Conservation (phyloP, 2,888 invertebrate genomes). For the Ornithoptera priamus region DNA sequence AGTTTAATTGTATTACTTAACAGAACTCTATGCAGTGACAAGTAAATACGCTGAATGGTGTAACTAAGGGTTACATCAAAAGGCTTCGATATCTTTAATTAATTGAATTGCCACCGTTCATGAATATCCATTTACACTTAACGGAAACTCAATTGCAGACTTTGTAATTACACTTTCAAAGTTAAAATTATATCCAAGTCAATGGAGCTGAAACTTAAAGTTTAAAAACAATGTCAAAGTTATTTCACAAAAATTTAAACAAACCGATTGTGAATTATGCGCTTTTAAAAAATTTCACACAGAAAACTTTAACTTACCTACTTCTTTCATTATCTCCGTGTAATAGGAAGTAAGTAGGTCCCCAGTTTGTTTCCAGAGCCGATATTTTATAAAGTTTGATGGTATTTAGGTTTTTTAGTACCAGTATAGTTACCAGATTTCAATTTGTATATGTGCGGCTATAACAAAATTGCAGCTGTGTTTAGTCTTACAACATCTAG, state of each 20-base stretch:
- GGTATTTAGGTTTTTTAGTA: no score
- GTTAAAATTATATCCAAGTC: background rate
- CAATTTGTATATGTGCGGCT: no score
- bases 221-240: background rate
- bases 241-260: background rate
- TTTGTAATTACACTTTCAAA: background rate
- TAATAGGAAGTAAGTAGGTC: no score
- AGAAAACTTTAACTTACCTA: no score
- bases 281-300: background rate
- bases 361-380: no score
- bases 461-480: no score
- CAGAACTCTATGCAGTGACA: constrained; percentile 1
- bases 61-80: constrained; percentile 9
- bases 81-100: constrained; percentile 13
- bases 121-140: constrained; percentile 10
- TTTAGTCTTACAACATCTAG: no score
- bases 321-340: no score
- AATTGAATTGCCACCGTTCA: constrained; percentile 13
- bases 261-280: background rate
- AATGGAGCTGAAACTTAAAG: background rate
- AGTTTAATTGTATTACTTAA: constrained; percentile 7
- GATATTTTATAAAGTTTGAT: no score
- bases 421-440: no score
- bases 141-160: constrained; percentile 6
- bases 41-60: constrained; percentile 2